A percentile compares a stretch with the other conserved stretches of the same genome.
phyloP scores from a whole-genome alignment of 1,140 invertebrate species.

The Hirudo medicinalis region DNA sequence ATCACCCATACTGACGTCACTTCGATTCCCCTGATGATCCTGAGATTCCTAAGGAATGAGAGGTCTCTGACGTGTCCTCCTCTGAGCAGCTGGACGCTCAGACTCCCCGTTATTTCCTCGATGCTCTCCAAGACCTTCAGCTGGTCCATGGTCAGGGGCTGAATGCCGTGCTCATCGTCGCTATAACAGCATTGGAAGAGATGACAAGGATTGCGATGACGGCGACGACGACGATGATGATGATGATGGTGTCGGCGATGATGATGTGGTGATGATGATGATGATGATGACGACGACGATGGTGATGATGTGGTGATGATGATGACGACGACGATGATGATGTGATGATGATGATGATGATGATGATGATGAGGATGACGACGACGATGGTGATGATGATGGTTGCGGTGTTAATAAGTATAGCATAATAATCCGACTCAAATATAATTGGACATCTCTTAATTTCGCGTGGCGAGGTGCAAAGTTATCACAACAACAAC shows the following conservation, averaged over 20 bases:
- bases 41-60: constrained; percentile 79
- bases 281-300: constrained; percentile 2
- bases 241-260: constrained; percentile 19
- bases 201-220: neutral
- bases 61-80: constrained; percentile 67
- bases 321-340: neutral
- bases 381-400: constrained; percentile 8
- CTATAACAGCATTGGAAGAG: neutral
- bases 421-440: too few species aligned
- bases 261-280: constrained; percentile 24
- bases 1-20: neutral
- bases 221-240: neutral
- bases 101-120: constrained; percentile 77
- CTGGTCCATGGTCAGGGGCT: neutral
- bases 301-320: constrained; percentile 4
- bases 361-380: neutral
- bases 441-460: too few species aligned
- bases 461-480: too few species aligned
- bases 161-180: neutral
- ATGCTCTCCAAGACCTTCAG: constrained; percentile 52
- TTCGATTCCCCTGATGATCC: constrained; percentile 43
- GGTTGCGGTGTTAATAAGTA: neutral
- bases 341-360: constrained; percentile 2
- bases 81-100: constrained; percentile 78
- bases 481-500: too few species aligned